phyloP scores from a whole-genome alignment of 2,888 invertebrate genomes.

The Elaeidobius kamerunicus region DNA sequence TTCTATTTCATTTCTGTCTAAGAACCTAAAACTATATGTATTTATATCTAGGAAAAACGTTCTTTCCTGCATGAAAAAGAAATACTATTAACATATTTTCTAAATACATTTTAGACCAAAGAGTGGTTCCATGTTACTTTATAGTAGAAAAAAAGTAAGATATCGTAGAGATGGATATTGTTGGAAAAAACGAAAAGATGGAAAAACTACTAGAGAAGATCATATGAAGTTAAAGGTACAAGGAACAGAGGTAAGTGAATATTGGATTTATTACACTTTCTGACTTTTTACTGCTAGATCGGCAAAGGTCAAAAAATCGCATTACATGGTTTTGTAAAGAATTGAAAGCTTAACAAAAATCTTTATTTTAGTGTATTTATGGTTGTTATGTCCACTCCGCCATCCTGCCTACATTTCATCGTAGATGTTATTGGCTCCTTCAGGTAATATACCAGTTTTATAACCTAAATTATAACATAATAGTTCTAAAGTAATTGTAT shows the following conservation, averaged over 20 bases:
- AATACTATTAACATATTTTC: not conserved
- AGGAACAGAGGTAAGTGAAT: conserved; percentile 87
- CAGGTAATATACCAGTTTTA: conserved; percentile 63
- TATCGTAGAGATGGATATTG: conserved; percentile 96
- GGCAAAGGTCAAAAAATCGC: too few relatives aligned
- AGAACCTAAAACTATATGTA: not conserved
- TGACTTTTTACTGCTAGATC: too few relatives aligned
- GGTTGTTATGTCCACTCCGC: conserved; percentile 99
- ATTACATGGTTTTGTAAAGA: too few relatives aligned
- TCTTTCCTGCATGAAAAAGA: not conserved
- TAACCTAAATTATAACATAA: too few relatives aligned
- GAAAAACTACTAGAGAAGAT: conserved; percentile 96
- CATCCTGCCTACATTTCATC: conserved; percentile 96
- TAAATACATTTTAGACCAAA: conserved; percentile 66
- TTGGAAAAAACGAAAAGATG: conserved; percentile 98
- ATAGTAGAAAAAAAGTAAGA: conserved; percentile 92
- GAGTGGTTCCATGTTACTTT: conserved; percentile 95
- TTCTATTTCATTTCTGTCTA: not conserved
- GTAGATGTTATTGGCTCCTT: conserved; percentile 96
- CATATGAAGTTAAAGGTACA: conserved; percentile 99
- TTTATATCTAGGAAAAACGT: not conserved
- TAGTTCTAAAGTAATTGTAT: too few relatives aligned
- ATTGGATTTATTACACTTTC: too few relatives aligned
- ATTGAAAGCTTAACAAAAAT: too few relatives aligned
- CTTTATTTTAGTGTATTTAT: conserved; percentile 80